Conservation (phyloP, 2,888 invertebrate species). For the Thecocarcelia acutangulata region DNA sequence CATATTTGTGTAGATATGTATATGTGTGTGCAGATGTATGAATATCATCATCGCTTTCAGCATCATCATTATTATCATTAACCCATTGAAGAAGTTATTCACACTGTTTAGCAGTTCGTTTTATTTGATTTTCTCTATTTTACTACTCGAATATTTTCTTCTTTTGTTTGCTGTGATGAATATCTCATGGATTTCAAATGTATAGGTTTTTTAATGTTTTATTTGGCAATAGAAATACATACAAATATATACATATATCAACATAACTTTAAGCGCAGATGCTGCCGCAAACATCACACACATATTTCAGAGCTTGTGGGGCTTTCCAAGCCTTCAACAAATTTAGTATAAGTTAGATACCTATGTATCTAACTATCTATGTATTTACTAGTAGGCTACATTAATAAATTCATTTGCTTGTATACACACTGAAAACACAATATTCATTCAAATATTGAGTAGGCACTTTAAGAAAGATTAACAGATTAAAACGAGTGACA, state of each 20-base stretch:
- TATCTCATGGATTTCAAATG: conserved; percentile 57
- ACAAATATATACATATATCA: background rate
- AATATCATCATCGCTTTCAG: background rate
- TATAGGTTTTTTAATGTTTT: conserved; percentile 62
- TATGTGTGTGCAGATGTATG: background rate
- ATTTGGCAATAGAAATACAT: conserved; percentile 35
- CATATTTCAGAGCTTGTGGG: no score
- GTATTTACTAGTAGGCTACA: no score
- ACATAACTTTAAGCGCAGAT: background rate
- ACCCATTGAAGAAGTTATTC: conserved; percentile 40
- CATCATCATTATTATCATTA: conserved; percentile 29
- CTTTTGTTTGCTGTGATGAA: conserved; percentile 53
- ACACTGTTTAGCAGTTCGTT: conserved; percentile 38
- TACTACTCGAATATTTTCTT: conserved; percentile 8
- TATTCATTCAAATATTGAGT: no score
- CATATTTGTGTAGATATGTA: background rate
- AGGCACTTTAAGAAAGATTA: no score
- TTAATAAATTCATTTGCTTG: no score
- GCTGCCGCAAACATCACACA: background rate
- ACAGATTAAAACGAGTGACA: no score
- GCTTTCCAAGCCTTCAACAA: no score
- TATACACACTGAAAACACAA: no score
- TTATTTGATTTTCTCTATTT: conserved; percentile 23
- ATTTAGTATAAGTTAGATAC: no score
- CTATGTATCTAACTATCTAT: no score